Evolutionary conservation across 2,113 vertebrate species (phyloP).

Genomic region (Clarias macrocephalus): DNA sequence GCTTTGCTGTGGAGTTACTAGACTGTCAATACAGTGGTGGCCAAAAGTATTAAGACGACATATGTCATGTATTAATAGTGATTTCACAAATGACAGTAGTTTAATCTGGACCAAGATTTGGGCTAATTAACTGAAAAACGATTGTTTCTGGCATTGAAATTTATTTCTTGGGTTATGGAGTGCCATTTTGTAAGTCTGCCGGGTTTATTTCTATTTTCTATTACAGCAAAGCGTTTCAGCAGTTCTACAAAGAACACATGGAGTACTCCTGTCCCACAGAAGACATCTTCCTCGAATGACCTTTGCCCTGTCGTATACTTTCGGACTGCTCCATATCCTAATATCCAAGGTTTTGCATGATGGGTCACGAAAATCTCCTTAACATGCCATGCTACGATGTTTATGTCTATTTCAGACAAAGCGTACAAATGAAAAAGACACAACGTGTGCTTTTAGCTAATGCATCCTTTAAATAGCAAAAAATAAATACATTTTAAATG

Average conservation of each 20-base stretch:
- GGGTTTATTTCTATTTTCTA: slow-evolving; percentile 43
- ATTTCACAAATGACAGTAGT: no score
- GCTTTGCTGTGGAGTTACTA: background rate
- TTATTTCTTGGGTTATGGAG: background rate
- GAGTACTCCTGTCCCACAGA: slow-evolving; percentile 97
- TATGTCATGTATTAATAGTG: no score
- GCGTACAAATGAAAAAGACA: slow-evolving; percentile 28
- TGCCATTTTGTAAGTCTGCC: background rate
- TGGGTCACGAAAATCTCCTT: slow-evolving; percentile 60
- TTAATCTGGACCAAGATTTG: no score
- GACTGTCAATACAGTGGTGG: background rate
- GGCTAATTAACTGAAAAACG: no score
- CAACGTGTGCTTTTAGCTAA: slow-evolving; percentile 11
- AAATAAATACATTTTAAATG: background rate
- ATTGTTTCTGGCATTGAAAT: no score
- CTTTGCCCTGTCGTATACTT: slow-evolving; percentile 31
- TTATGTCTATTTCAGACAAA: slow-evolving; percentile 51
- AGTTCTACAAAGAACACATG: slow-evolving; percentile 95
- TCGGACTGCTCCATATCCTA: slow-evolving; percentile 41
- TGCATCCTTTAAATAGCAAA: slow-evolving; percentile 19
- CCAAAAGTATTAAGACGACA: no score
- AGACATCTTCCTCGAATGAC: slow-evolving; percentile 97
- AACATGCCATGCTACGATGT: slow-evolving; percentile 49
- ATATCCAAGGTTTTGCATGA: slow-evolving; percentile 65
- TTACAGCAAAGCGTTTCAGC: slow-evolving; percentile 91